Conservation (phyloP, 2,888 invertebrate genomes). For the Phorcus lineatus region DNA sequence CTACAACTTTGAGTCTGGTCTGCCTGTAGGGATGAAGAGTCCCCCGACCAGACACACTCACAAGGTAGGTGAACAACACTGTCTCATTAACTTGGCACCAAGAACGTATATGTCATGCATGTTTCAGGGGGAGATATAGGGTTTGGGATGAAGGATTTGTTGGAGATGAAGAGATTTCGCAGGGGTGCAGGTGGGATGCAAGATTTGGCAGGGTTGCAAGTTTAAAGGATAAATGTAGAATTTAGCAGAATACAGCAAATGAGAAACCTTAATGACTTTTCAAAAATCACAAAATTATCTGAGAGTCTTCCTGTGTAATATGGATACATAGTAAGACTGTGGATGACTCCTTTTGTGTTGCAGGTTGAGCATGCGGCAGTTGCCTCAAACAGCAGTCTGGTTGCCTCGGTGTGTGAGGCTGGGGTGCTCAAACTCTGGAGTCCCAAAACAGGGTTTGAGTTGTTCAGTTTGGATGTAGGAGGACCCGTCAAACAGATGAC, state of each 20-base stretch:
- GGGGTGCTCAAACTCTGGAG: slow-evolving; percentile 60
- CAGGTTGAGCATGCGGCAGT: slow-evolving; percentile 51
- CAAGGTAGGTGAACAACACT: slow-evolving; percentile 45
- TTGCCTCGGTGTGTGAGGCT: slow-evolving; percentile 51
- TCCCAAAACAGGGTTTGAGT: slow-evolving; percentile 42
- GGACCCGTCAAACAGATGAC: slow-evolving; percentile 41
- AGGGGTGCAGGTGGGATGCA: no score
- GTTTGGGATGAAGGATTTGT: no score
- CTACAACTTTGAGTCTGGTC: slow-evolving; percentile 53
- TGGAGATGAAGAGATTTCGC: no score
- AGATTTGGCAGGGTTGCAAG: no score
- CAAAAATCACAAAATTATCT: no score
- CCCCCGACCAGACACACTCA: slow-evolving; percentile 57
- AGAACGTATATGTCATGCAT: no score
- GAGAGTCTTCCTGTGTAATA: no score
- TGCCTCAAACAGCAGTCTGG: slow-evolving; percentile 52
- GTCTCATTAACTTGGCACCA: no score
- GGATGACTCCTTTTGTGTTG: slow-evolving; percentile 11
- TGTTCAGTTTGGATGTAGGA: slow-evolving; percentile 51
- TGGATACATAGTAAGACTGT: not conserved
- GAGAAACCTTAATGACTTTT: no score
- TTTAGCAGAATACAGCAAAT: no score
- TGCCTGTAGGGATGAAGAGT: slow-evolving; percentile 48
- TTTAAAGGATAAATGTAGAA: no score
- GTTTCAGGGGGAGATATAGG: no score